Base-by-base conservation (phyloP, 2,797 vertebrate genomes). In the Malacoctenus gilli region DNA sequence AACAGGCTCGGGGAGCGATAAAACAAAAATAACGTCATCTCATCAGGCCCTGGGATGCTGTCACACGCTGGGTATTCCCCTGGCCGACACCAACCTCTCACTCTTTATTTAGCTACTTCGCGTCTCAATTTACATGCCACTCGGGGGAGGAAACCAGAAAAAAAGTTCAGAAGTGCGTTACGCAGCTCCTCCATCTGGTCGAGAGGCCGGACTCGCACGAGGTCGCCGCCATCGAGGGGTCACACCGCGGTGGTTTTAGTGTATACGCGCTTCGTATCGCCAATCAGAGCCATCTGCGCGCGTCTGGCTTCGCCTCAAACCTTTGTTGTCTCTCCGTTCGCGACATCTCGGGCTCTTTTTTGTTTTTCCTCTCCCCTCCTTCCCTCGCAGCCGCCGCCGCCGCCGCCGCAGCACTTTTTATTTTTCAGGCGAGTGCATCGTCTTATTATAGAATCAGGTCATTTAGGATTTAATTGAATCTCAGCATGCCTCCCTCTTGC, bases 1-100 rank as follows among this genome's bases (percentile, higher is more conserved):
- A 80, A 79, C 60, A 77, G 76, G 32, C 68, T 71, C 54, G 34
- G 64, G 79, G 84, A 79, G 74, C 13, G 6, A 53, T 28, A 57
- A 77, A 78, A 76, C 66, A 70, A 69, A 83, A 82, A 79, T 80
- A 81, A 79, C 73, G 63, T 82, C 82, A 85, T 72, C 46, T 80
- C 59, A 55, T 68, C 63, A 42, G 65, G 51, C 25, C 36, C 56
- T 30, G 42, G 18, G 15, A 59, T 19, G 69, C 68, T 71, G 84
- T 85, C 85, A 80, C 75, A 79, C 77, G 79, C 54, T 77, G 85
- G 86, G 84, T 88, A 87, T 89, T 89, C 82, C 85, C 86, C 85
- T 77, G 73, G 67, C 66, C 58, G 37, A 64, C 81, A 75, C 80
- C 74, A 70, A 68, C 50, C 54, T 63, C 52, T 63, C 65, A 49